Conservation (phyloP, 2,797 vertebrate species). For the Botia almorhae region DNA sequence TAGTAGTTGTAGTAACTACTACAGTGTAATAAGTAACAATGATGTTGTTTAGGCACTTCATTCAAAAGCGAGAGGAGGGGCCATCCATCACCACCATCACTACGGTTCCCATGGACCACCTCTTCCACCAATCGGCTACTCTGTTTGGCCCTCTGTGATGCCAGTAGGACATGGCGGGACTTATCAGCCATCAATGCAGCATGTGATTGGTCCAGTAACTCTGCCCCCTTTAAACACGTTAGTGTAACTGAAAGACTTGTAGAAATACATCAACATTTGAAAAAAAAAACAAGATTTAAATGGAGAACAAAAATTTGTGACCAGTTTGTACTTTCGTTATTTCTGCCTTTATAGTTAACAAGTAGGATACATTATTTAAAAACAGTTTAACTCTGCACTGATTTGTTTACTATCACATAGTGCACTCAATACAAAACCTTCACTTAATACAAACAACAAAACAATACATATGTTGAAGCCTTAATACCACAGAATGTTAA, state of each 20-base stretch:
- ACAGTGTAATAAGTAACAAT: neutral
- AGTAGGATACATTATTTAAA: no score
- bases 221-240: slow-evolving; percentile 70
- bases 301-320: no score
- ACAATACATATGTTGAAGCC: no score
- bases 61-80: slow-evolving; percentile 65
- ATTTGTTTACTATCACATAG: neutral
- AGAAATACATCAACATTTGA: neutral
- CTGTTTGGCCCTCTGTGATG: slow-evolving; percentile 67
- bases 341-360: no score
- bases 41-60: slow-evolving; percentile 65
- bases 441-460: no score
- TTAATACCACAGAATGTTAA: no score
- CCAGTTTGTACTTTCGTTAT: no score
- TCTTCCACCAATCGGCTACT: slow-evolving; percentile 66
- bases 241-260: neutral
- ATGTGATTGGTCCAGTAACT: slow-evolving; percentile 58
- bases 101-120: slow-evolving; percentile 65
- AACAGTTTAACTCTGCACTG: no score
- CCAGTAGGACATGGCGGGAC: slow-evolving; percentile 59
- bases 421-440: no score
- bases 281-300: neutral
- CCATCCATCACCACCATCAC: slow-evolving; percentile 85
- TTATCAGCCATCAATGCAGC: slow-evolving; percentile 64
- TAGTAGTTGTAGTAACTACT: no score